Evolutionary conservation across 2,888 invertebrate species (phyloP).

Genomic region (Chouioia cunea): DNA sequence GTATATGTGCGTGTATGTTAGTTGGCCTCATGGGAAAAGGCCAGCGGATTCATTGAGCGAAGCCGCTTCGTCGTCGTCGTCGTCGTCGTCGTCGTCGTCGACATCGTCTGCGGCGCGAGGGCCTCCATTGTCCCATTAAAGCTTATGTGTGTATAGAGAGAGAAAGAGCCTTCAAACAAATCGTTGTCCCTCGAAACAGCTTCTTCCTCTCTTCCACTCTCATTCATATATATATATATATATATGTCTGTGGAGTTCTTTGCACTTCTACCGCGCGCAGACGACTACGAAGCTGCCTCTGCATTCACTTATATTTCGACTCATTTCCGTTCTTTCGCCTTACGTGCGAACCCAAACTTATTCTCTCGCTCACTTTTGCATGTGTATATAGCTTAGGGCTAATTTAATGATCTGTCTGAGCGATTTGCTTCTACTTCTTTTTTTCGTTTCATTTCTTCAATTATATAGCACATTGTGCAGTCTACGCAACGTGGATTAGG

Average conservation of each 20-base stretch:
- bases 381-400: background rate
- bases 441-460: too few relatives aligned
- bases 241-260: background rate
- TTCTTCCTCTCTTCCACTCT: background rate
- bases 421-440: too few relatives aligned
- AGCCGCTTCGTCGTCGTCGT: conserved; percentile 44
- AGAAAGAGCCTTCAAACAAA: conserved; percentile 54
- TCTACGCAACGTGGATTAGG: too few relatives aligned
- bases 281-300: background rate
- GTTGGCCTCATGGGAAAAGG: conserved; percentile 58
- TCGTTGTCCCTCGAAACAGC: conserved; percentile 50
- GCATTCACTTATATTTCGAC: background rate
- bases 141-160: conserved; percentile 42
- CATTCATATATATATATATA: too few relatives aligned
- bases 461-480: too few relatives aligned
- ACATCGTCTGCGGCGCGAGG: conserved; percentile 49
- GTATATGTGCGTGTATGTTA: conserved; percentile 33
- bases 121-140: conserved; percentile 56
- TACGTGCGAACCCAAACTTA: background rate
- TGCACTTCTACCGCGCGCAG: background rate
- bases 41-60: conserved; percentile 63
- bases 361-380: background rate
- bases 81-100: background rate
- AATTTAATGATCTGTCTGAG: background rate
- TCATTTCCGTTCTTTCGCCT: background rate